Conservation (phyloP, 2,797 vertebrate species). For the Decapterus maruadsi region DNA sequence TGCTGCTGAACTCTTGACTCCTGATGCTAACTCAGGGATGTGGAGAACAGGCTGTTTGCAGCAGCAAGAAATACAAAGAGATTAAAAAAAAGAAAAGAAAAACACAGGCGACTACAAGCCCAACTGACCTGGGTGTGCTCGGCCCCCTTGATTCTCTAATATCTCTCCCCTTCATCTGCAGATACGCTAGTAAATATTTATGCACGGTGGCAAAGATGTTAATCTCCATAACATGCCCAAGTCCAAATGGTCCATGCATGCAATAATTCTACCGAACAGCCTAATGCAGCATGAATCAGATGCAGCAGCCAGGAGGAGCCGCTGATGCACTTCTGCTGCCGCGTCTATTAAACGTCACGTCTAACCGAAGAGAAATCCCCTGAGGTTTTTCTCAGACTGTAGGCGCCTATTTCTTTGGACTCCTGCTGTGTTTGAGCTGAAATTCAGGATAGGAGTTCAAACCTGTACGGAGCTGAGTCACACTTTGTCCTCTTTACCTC, state of each 20-base stretch:
- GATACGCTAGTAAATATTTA: slow-evolving; percentile 22
- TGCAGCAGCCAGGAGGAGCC: not conserved
- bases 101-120: not conserved
- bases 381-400: too few relatives aligned
- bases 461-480: not conserved
- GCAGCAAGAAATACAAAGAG: not conserved
- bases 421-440: not conserved
- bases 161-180: slow-evolving; percentile 21
- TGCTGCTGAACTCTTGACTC: slow-evolving; percentile 46
- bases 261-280: not conserved
- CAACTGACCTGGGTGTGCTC: not conserved
- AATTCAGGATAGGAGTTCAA: not conserved
- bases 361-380: not conserved
- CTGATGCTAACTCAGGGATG: slow-evolving; percentile 16
- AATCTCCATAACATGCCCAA: not conserved
- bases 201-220: not conserved
- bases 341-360: not conserved
- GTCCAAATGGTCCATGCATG: not conserved
- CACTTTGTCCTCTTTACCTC: not conserved
- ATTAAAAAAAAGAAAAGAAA: not conserved
- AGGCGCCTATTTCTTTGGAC: not conserved
- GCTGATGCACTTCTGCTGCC: not conserved
- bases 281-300: slow-evolving; percentile 8
- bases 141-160: not conserved
- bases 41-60: not conserved